A percentile compares a stretch with the other conserved stretches of the same genome.
Conservation (phyloP, 2,113 vertebrate genomes). For the Zosterops hypoxanthus region DNA sequence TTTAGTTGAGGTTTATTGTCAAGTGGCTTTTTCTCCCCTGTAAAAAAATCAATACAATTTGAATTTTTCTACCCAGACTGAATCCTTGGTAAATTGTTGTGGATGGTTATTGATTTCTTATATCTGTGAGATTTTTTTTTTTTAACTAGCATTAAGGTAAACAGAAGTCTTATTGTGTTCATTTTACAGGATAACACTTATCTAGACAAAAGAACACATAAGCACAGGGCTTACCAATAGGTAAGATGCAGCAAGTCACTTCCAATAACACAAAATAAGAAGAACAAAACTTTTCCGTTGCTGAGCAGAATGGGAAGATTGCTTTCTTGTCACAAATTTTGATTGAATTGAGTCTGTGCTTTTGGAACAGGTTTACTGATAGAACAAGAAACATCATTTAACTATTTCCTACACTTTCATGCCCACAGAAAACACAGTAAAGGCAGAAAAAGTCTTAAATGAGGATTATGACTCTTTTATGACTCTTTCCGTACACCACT, state of each 20-base stretch:
- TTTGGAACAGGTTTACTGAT: slow-evolving; percentile 58
- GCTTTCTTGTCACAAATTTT: slow-evolving; percentile 72
- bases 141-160: slow-evolving; percentile 72
- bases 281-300: slow-evolving; percentile 43
- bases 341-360: slow-evolving; percentile 63
- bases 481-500: neutral
- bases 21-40: neutral
- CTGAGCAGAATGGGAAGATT: slow-evolving; percentile 61
- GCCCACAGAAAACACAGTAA: neutral
- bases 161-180: slow-evolving; percentile 67
- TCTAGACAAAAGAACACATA: slow-evolving; percentile 71
- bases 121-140: slow-evolving; percentile 48
- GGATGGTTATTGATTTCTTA: slow-evolving; percentile 76
- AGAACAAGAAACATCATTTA: slow-evolving; percentile 50
- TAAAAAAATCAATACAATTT: slow-evolving; percentile 74
- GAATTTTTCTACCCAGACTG: slow-evolving; percentile 65
- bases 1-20: slow-evolving; percentile 4
- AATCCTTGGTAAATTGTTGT: slow-evolving; percentile 75
- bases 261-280: slow-evolving; percentile 56
- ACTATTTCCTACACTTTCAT: slow-evolving; percentile 54
- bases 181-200: slow-evolving; percentile 69
- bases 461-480: neutral
- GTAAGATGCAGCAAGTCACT: slow-evolving; percentile 46
- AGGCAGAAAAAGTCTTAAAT: neutral
- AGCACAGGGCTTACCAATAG: slow-evolving; percentile 25